These are phyloP conservation scores for Sitobion miscanthi DNA, from an alignment of 1,140 invertebrate species.

Conservation along the genomic window DNA sequence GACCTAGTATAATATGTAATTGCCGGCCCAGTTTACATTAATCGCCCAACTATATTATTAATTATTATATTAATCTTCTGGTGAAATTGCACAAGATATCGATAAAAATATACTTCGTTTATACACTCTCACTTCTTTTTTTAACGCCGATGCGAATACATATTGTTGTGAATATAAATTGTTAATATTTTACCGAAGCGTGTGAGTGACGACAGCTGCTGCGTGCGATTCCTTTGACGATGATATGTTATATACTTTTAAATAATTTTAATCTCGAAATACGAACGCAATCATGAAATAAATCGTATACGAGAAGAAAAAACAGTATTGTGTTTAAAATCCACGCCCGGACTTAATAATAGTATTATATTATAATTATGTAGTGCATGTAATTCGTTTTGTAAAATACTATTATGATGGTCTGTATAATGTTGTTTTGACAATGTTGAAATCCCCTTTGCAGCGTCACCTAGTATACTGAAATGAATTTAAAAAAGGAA, in stretches of 20 bases:
- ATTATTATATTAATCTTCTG: no score
- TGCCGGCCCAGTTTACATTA: no score
- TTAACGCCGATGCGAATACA: accelerated
- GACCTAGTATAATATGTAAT: no score
- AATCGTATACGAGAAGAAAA: not conserved
- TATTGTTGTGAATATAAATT: not conserved
- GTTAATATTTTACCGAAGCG: not conserved
- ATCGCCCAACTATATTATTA: no score
- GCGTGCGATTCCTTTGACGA: not conserved
- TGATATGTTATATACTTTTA: not conserved
- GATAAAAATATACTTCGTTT: not conserved
- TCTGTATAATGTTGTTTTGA: no score
- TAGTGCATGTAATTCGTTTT: no score
- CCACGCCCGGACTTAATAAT: not conserved
- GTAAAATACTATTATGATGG: no score
- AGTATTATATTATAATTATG: no score
- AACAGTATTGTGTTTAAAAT: not conserved
- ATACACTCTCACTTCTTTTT: not conserved
- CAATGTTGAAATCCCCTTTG: no score
- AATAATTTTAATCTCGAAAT: not conserved
- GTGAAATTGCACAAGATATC: not conserved
- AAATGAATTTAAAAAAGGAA: no score
- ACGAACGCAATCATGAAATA: not conserved
- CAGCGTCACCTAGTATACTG: no score
- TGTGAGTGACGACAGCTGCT: not conserved